These are phyloP conservation scores for Thereva unica DNA, from an alignment of 2,888 invertebrate genomes.

Conservation along the genomic window DNA sequence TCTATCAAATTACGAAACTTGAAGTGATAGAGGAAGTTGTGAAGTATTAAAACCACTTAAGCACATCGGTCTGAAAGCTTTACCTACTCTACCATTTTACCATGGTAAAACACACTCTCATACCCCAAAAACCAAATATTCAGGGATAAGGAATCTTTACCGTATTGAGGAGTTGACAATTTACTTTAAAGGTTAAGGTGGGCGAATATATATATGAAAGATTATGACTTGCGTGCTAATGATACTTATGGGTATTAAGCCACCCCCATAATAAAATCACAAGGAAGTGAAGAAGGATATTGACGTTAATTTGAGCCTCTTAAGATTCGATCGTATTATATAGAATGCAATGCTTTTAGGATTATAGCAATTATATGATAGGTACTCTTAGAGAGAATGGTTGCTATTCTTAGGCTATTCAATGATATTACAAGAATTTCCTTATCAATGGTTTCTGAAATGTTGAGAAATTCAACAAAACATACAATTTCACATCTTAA, in stretches of 20 bases:
- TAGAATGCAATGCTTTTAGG: constrained; percentile 12
- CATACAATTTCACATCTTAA: too few relatives aligned
- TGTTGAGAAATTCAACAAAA: too few relatives aligned
- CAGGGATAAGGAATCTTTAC: neutral
- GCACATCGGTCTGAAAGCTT: constrained; percentile 27
- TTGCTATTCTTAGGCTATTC: too few relatives aligned
- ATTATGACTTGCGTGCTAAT: constrained; percentile 11
- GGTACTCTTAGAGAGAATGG: too few relatives aligned
- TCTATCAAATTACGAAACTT: constrained; percentile 33
- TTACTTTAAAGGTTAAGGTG: constrained; percentile 6
- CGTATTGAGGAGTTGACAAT: constrained; percentile 17
- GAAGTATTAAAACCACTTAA: constrained; percentile 35
- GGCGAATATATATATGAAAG: neutral
- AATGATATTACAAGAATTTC: too few relatives aligned
- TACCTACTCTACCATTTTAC: neutral
- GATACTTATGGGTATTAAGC: constrained; percentile 10
- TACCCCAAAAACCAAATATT: too few relatives aligned
- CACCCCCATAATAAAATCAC: neutral
- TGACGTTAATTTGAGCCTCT: constrained; percentile 17
- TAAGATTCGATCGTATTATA: neutral
- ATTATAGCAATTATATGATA: constrained; percentile 1
- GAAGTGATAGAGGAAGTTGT: constrained; percentile 29
- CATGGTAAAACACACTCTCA: too few relatives aligned
- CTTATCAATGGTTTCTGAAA: too few relatives aligned
- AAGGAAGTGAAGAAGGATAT: constrained; percentile 7